Conservation (phyloP, 2,113 vertebrate species). For the Perca schrenkii region DNA sequence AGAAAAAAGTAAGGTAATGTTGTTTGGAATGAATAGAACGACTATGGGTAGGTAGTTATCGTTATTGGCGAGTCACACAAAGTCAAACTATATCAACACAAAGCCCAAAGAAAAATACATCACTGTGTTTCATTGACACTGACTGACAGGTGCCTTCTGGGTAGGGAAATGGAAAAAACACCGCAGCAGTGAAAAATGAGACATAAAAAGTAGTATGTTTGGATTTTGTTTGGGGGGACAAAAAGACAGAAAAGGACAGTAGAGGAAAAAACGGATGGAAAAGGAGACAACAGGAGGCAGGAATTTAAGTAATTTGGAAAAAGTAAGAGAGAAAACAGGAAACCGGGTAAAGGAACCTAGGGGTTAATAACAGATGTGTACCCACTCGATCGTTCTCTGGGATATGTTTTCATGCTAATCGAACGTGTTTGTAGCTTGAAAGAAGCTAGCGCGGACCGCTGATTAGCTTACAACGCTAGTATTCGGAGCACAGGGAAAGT, state of each 20-base stretch:
- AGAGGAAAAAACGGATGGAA: not conserved
- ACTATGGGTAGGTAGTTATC: not conserved
- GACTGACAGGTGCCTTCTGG: constrained; percentile 32
- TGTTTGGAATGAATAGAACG: constrained; percentile 1
- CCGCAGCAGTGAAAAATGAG: not conserved
- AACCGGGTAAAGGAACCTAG: not conserved
- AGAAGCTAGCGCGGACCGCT: too few relatives aligned
- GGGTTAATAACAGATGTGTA: too few relatives aligned
- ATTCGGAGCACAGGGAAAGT: too few relatives aligned
- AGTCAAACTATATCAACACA: constrained; percentile 28
- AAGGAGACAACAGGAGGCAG: not conserved
- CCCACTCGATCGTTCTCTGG: too few relatives aligned
- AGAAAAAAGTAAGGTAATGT: not conserved
- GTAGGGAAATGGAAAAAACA: constrained; percentile 3
- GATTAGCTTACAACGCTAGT: too few relatives aligned
- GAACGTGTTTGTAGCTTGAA: too few relatives aligned
- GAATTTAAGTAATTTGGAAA: not conserved
- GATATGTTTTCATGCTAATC: too few relatives aligned
- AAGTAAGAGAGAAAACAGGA: not conserved
- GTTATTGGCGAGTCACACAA: not conserved
- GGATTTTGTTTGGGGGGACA: not conserved
- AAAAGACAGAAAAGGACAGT: not conserved
- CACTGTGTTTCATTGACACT: not conserved
- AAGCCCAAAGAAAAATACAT: not conserved
- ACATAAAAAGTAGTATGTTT: not conserved